Conservation (phyloP, 2,113 vertebrate species). For the Prolemur simus region DNA sequence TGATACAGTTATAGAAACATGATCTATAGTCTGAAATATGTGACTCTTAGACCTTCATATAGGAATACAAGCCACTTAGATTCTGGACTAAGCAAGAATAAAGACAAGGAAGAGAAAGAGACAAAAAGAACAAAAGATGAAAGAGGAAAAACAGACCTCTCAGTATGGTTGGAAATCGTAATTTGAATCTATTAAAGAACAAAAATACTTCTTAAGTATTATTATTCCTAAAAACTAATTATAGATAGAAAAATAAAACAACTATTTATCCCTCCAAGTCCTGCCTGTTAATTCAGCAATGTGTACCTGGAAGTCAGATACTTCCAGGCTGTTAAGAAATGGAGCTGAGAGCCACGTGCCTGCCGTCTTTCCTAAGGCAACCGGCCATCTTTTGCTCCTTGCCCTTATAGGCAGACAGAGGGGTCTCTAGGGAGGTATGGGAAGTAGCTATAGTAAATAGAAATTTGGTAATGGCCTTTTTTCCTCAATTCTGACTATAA, state of each 20-base stretch:
- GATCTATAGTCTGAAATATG: background rate
- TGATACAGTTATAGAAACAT: background rate
- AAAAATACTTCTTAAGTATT: background rate
- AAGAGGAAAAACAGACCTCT: background rate
- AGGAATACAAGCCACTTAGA: background rate
- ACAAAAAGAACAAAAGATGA: background rate
- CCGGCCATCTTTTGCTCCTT: background rate
- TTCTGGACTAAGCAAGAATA: background rate
- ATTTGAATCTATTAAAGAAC: background rate
- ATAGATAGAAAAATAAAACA: conserved; percentile 12
- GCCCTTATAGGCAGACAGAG: background rate
- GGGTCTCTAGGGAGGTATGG: background rate
- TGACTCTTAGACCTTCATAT: background rate
- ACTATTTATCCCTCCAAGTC: background rate
- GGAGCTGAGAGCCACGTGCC: background rate
- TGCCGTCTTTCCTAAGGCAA: background rate
- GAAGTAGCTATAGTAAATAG: background rate
- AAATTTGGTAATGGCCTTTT: background rate
- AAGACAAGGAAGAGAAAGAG: background rate
- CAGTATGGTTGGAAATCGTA: background rate
- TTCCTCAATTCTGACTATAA: background rate
- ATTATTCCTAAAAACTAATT: background rate
- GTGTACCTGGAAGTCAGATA: background rate
- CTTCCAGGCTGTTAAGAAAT: background rate
- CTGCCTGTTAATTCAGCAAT: background rate